Evolutionary conservation across 1,140 invertebrate genomes (phyloP).

Genomic region (Drosophila willistoni): DNA sequence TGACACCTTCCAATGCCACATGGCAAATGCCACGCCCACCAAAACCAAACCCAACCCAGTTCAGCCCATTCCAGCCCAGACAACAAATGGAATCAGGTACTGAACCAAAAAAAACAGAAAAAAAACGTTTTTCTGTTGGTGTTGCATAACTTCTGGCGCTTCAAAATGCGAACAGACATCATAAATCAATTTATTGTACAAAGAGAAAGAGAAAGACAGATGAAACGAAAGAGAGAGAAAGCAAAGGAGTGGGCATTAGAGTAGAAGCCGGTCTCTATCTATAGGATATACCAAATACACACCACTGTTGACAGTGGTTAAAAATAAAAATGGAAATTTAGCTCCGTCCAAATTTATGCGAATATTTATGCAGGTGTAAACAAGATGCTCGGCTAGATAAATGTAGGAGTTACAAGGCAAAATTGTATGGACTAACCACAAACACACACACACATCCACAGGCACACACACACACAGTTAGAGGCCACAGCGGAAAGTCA

Average conservation of each 20-base stretch:
- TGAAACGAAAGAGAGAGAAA: conserved; percentile 6
- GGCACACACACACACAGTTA: background rate
- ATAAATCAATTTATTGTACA: conserved; percentile 70
- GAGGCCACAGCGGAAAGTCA: background rate
- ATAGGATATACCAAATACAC: background rate
- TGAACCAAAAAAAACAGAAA: background rate
- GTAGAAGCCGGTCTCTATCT: conserved; percentile 22
- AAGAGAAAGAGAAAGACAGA: conserved; percentile 8
- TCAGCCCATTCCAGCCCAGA: conserved; percentile 9
- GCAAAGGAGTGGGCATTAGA: background rate
- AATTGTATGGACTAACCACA: background rate
- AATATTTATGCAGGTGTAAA: conserved; percentile 43
- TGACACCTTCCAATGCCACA: conserved; percentile 46
- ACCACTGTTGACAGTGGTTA: conserved; percentile 26
- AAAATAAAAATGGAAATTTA: conserved; percentile 27
- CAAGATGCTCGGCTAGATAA: conserved; percentile 24
- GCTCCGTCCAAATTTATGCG: conserved; percentile 15
- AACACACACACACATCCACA: no score
- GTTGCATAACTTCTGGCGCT: conserved; percentile 71
- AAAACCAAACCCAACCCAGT: background rate
- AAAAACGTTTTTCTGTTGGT: conserved; percentile 46
- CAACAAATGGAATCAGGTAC: conserved; percentile 16
- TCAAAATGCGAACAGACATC: conserved; percentile 62
- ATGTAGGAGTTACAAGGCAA: background rate
- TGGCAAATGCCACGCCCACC: conserved; percentile 20